Evolutionary conservation across 2,113 vertebrate species (phyloP).

Genomic region (Lontra canadensis): DNA sequence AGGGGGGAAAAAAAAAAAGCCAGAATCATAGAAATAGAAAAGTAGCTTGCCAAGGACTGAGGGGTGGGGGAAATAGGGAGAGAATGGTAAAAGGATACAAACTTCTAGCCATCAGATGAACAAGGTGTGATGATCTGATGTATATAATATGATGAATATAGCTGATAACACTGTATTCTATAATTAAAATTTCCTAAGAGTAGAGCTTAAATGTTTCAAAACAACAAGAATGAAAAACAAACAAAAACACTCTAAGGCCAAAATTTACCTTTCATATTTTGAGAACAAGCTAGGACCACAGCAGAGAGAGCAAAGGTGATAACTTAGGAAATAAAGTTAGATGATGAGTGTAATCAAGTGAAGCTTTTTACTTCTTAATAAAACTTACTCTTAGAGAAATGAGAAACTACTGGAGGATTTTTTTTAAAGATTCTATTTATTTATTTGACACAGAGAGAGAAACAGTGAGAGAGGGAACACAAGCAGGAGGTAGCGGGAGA

Average conservation of each 20-base stretch:
- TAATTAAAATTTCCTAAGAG: not conserved
- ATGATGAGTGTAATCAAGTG: not conserved
- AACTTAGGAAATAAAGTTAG: not conserved
- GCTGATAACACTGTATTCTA: not conserved
- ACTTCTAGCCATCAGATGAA: not conserved
- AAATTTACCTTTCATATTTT: not conserved
- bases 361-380: not conserved
- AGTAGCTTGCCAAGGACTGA: not conserved
- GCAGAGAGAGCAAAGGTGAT: not conserved
- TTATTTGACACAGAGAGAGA: no score
- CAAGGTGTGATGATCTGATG: not conserved
- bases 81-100: not conserved
- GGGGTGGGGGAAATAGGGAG: not conserved
- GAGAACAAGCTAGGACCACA: not conserved
- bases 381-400: not conserved
- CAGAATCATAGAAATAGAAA: not conserved
- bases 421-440: no score
- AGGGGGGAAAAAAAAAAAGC: not conserved
- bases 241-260: not conserved
- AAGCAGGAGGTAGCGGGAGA: no score
- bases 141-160: not conserved
- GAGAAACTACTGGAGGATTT: not conserved
- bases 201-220: not conserved
- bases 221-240: not conserved
- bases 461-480: no score